Evolutionary conservation across 2,113 vertebrate genomes (phyloP), one percentile per base, ranked within the genome.

Genomic region (Trogon surrucura): DNA sequence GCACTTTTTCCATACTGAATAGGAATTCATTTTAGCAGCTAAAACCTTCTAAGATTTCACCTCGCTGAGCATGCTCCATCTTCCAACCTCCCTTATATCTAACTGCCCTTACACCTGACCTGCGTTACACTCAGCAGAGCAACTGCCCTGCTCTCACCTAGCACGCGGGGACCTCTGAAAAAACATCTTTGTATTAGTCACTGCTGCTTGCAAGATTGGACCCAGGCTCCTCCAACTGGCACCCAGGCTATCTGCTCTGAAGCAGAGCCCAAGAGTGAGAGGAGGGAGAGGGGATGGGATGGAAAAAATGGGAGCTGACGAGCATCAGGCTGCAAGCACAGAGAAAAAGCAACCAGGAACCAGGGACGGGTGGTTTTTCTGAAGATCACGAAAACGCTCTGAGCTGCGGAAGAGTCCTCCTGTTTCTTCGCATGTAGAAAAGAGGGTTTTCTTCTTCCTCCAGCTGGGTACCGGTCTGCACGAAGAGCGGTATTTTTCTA

Each of bases 11-110:
- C 93, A 85, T 44, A 91, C 30, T 95, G 92, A 75, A 61, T 6
- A 91, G 62, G 62, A 96, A 95, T 96, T 74, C 2, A 2, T 54
- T 94, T 92, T 70, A 85, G 77, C 86, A 82, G 86, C 73, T 79
- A 81, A 96, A 94, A 91, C n/a, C 77, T 92, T 91, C 83, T 94
- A 95, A 65, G 88, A 84, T 79, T 93, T 90, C 83, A 69, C 15
- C 15, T 91, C 57, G 34, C 64, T 20, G 67, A 90, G 90, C 91
- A 48, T 32, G 88, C 80, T 85, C 71, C 79, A 64, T 56, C 88
- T 32, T 78, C 80, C 38, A 9, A 11, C 78, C 66, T 62, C 80
- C 54, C 57, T 44, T 32, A 66, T 36, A 30, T 26, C 72, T 32
- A n/a, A 21, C 38, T 7, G 2, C 17, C 51, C 75, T 81, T 32